Evolutionary conservation across 2,888 invertebrate genomes (phyloP).

Genomic region (Rhimphoctona megacephalus): DNA sequence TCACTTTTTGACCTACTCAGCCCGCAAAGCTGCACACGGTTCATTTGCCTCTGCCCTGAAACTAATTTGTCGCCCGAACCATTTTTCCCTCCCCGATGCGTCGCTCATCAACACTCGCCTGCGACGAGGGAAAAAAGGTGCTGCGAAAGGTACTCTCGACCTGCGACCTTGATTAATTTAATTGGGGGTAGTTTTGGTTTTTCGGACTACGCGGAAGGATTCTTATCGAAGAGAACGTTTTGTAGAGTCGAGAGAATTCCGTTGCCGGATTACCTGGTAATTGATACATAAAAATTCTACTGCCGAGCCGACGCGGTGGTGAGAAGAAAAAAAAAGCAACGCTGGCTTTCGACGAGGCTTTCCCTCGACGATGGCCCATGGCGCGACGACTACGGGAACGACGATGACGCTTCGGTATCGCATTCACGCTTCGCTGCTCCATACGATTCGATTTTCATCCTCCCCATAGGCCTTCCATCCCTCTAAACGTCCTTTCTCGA

Average conservation of each 20-base stretch:
- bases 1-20: constrained; percentile 59
- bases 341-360: constrained; percentile 65
- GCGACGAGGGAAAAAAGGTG: constrained; percentile 11
- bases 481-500: constrained; percentile 55
- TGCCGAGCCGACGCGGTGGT: constrained; percentile 68
- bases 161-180: background rate
- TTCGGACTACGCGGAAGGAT: background rate
- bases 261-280: constrained; percentile 73
- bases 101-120: too few species aligned
- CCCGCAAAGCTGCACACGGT: constrained; percentile 28
- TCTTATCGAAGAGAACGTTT: background rate
- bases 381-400: constrained; percentile 65
- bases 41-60: constrained; percentile 56
- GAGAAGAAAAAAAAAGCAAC: constrained; percentile 45
- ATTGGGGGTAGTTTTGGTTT: background rate
- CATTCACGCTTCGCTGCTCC: constrained; percentile 82
- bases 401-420: constrained; percentile 81
- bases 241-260: constrained; percentile 17
- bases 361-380: constrained; percentile 71
- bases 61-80: constrained; percentile 7
- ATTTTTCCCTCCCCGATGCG: background rate
- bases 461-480: constrained; percentile 54
- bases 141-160: constrained; percentile 43
- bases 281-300: constrained; percentile 81
- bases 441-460: constrained; percentile 64